phyloP scores from a whole-genome alignment of 1,140 invertebrate genomes.

The Drosophila ambigua region DNA sequence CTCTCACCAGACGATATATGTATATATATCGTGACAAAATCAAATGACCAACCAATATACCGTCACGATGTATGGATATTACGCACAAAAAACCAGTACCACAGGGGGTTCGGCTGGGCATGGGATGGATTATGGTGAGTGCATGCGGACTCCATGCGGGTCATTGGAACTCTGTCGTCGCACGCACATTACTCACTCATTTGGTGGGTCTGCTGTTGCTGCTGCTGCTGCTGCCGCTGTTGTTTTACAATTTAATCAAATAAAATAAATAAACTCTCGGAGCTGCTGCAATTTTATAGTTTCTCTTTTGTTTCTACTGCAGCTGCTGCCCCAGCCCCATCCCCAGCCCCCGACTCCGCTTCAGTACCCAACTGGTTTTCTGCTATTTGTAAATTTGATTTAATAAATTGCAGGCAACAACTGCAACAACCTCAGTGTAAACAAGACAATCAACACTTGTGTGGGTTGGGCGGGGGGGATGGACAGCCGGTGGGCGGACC shows the following conservation, averaged over 20 bases:
- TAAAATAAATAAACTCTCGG: slow-evolving; percentile 65
- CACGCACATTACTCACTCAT: slow-evolving; percentile 69
- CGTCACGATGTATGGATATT: slow-evolving; percentile 5
- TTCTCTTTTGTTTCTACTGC: slow-evolving; percentile 45
- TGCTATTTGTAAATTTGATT: slow-evolving; percentile 65
- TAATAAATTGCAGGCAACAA: slow-evolving; percentile 69
- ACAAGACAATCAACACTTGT: slow-evolving; percentile 73
- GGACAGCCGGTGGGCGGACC: slow-evolving; percentile 24
- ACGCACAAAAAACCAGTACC: slow-evolving; percentile 41
- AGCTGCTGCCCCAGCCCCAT: slow-evolving; percentile 14
- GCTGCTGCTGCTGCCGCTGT: slow-evolving; percentile 8
- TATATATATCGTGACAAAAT: too few species aligned
- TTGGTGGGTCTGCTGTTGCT: slow-evolving; percentile 21
- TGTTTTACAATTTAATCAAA: slow-evolving; percentile 69
- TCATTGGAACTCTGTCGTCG: slow-evolving; percentile 77
- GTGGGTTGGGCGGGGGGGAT: slow-evolving; percentile 28
- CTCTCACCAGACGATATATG: too few species aligned
- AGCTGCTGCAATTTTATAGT: slow-evolving; percentile 45
- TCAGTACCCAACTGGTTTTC: slow-evolving; percentile 62
- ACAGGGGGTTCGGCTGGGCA: background rate
- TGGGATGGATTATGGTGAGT: background rate
- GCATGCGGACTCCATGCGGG: slow-evolving; percentile 57
- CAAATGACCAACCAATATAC: background rate
- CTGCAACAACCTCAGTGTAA: slow-evolving; percentile 65
- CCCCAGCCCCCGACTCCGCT: background rate